phyloP scores from a whole-genome alignment of 2,113 vertebrate species.

The Leptocoma aspasia region DNA sequence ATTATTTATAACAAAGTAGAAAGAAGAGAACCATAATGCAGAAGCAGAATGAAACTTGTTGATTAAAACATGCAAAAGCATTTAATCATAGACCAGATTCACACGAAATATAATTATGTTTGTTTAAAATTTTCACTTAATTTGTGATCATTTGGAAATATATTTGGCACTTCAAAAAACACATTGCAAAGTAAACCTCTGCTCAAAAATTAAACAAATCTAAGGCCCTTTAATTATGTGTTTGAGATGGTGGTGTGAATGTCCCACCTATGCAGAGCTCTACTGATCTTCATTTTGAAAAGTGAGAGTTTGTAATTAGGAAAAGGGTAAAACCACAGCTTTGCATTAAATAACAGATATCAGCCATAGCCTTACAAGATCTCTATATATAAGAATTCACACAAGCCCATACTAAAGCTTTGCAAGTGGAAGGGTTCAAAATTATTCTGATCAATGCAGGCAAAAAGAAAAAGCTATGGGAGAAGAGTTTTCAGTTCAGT shows the following conservation, averaged over 20 bases:
- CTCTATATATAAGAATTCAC: background rate
- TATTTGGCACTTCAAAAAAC: background rate
- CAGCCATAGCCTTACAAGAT: background rate
- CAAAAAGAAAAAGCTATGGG: background rate
- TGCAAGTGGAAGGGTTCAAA: background rate
- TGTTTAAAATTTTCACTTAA: background rate
- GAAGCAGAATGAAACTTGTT: background rate
- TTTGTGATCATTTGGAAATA: background rate
- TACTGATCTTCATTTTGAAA: background rate
- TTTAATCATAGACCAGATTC: background rate
- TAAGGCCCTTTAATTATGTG: background rate
- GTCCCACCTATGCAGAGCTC: background rate
- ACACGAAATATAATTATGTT: background rate
- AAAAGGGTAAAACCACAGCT: background rate
- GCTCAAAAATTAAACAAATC: background rate
- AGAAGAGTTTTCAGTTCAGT: background rate
- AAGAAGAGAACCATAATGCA: background rate
- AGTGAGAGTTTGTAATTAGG: background rate
- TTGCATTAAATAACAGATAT: background rate
- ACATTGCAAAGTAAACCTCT: background rate
- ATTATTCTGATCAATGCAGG: background rate
- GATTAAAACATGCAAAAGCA: background rate
- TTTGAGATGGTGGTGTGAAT: background rate
- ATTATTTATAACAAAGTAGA: background rate
- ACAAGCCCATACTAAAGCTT: background rate